These are phyloP conservation scores for Bujurquina vittata DNA, from an alignment of 2,113 vertebrate genomes.

Conservation along the genomic window DNA sequence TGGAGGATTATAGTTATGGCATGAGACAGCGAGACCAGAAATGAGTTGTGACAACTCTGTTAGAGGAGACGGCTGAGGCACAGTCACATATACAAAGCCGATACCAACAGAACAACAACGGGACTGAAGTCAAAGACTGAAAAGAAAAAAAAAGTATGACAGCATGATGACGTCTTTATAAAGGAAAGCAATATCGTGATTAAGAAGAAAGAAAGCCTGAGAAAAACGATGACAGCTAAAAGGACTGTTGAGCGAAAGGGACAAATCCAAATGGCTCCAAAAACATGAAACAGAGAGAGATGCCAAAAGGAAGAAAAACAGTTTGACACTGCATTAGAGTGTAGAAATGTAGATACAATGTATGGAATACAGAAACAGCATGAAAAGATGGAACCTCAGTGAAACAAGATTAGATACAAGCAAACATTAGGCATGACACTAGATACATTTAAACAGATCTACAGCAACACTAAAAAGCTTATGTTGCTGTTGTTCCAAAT, in stretches of 20 bases:
- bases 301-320: not conserved
- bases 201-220: not conserved
- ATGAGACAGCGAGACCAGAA: not conserved
- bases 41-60: conserved; percentile 15
- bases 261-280: not conserved
- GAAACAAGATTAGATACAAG: not conserved
- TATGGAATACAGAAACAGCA: not conserved
- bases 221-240: not conserved
- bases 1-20: conserved; percentile 5
- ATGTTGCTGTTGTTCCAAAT: not conserved
- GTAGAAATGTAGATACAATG: not conserved
- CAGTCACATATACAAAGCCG: not conserved
- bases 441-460: not conserved
- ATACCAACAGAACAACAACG: not conserved
- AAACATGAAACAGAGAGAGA: not conserved
- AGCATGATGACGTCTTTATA: not conserved
- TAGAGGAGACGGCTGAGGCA: not conserved
- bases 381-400: not conserved
- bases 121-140: not conserved
- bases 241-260: not conserved
- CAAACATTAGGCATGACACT: not conserved
- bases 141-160: not conserved
- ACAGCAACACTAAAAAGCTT: not conserved
- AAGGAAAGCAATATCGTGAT: not conserved
- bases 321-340: not conserved